Conservation (phyloP, 2,797 vertebrate genomes). For the Crocidura indochinensis region DNA sequence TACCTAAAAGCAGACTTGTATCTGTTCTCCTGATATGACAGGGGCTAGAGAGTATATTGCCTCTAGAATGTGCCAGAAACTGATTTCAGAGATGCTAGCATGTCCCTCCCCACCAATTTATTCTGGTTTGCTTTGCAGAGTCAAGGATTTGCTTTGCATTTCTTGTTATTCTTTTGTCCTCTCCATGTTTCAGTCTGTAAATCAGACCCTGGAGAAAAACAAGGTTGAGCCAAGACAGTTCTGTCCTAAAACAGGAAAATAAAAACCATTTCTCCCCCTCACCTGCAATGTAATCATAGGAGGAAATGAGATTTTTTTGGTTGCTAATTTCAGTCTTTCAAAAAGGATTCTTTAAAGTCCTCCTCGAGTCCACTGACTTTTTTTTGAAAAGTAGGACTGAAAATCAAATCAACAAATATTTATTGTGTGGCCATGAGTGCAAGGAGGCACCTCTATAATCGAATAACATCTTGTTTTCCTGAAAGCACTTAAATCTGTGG, state of each 20-base stretch:
- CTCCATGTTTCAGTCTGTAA: conserved; percentile 50
- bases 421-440: neutral
- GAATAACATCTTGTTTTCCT: conserved; percentile 58
- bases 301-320: conserved; percentile 61
- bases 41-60: neutral
- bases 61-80: conserved; percentile 12
- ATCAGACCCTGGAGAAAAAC: conserved; percentile 68
- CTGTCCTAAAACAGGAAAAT: conserved; percentile 53
- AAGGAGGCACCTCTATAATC: conserved; percentile 42
- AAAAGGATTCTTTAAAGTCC: conserved; percentile 62
- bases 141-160: conserved; percentile 28
- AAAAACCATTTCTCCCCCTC: conserved; percentile 47
- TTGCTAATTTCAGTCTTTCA: conserved; percentile 70
- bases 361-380: conserved; percentile 59
- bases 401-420: conserved; percentile 56
- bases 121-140: conserved; percentile 38
- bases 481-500: conserved; percentile 49
- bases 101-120: neutral
- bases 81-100: neutral
- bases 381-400: conserved; percentile 26
- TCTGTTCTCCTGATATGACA: neutral
- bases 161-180: conserved; percentile 10
- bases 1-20: neutral
- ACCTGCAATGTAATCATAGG: conserved; percentile 60
- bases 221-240: conserved; percentile 47